phyloP scores from a whole-genome alignment of 2,888 invertebrate genomes.

The Pandemis cinnamomeana region DNA sequence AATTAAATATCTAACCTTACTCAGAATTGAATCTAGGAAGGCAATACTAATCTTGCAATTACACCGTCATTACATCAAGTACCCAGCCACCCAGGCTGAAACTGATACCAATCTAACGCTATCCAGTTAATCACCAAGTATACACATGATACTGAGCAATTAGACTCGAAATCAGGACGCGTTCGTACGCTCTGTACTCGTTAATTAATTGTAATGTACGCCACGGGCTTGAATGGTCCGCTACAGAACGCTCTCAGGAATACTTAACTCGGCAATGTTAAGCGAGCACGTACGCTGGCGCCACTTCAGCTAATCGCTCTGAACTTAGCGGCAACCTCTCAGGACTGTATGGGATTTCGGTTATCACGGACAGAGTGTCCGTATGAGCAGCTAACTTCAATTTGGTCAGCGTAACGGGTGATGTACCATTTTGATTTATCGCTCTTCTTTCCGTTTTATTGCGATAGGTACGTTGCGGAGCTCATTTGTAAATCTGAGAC shows the following conservation, averaged over 20 bases:
- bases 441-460: constrained; percentile 21
- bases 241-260: constrained; percentile 57
- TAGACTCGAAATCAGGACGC: constrained; percentile 60
- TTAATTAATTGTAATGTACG: constrained; percentile 68
- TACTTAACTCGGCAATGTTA: constrained; percentile 54
- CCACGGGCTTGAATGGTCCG: constrained; percentile 64
- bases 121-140: constrained; percentile 9
- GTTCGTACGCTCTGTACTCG: constrained; percentile 54
- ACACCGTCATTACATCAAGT: constrained; percentile 9
- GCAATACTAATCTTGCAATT: constrained; percentile 25
- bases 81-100: constrained; percentile 33
- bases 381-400: constrained; percentile 1
- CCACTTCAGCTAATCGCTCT: constrained; percentile 29
- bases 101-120: constrained; percentile 33
- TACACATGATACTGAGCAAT: constrained; percentile 43
- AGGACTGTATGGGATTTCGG: not conserved
- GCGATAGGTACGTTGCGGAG: not conserved
- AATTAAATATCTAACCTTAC: not conserved
- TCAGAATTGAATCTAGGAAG: constrained; percentile 9
- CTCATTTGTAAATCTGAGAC: constrained; percentile 27
- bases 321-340: not conserved
- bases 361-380: not conserved
- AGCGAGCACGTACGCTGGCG: constrained; percentile 34
- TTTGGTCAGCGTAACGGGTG: constrained; percentile 19
- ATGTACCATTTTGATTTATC: constrained; percentile 33